Evolutionary conservation across 2,888 invertebrate species (phyloP).

Genomic region (Drosophila maculinotata): DNA sequence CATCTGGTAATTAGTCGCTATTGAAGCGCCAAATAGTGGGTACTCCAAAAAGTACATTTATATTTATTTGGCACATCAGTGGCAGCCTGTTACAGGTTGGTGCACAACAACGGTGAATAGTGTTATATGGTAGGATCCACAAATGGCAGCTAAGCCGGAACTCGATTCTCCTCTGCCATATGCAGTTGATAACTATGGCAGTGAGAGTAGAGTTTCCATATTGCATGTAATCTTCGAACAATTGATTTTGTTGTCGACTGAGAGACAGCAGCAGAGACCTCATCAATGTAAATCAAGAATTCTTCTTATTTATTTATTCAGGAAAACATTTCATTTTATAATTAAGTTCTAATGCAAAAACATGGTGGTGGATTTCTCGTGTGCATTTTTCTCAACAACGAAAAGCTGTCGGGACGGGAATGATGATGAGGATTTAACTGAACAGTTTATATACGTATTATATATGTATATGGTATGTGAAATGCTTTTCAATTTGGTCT

Average conservation of each 20-base stretch:
- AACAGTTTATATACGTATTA: constrained; percentile 1
- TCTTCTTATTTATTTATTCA: not conserved
- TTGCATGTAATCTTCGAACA: no score
- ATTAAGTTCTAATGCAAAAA: constrained; percentile 11
- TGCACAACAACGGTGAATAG: constrained; percentile 12
- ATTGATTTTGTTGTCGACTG: no score
- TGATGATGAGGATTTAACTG: constrained; percentile 20
- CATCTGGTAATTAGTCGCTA: constrained; percentile 53
- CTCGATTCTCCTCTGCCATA: constrained; percentile 52
- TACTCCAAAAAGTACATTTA: constrained; percentile 23
- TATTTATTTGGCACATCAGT: constrained; percentile 59
- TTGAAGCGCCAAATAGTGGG: constrained; percentile 58
- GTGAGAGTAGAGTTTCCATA: constrained; percentile 42
- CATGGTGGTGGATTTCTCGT: constrained; percentile 11
- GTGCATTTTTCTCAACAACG: not conserved
- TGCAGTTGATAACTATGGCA: constrained; percentile 34
- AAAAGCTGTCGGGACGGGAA: constrained; percentile 27
- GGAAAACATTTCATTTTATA: constrained; percentile 37
- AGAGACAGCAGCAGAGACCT: no score
- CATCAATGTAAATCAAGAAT: no score
- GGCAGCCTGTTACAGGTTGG: constrained; percentile 43
- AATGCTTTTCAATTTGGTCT: constrained; percentile 23
- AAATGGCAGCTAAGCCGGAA: constrained; percentile 45
- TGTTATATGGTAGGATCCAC: not conserved
- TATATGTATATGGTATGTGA: constrained; percentile 1